phyloP scores from a whole-genome alignment of 2,113 vertebrate species.

The Salminus brasiliensis region DNA sequence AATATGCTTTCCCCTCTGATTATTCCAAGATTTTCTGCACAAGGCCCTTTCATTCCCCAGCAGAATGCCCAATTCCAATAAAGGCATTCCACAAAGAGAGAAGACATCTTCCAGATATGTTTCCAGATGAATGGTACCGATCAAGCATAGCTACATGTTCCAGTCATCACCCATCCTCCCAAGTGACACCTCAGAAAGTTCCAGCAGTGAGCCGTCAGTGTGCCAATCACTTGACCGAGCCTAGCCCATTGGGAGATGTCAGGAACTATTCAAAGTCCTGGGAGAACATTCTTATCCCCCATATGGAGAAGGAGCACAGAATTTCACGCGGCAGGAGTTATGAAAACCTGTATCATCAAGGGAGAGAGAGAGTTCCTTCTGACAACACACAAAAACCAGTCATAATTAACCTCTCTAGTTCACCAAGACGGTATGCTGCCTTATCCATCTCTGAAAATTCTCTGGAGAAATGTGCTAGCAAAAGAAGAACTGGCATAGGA shows the following conservation, averaged over 20 bases:
- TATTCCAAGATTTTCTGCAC: slow-evolving; percentile 77
- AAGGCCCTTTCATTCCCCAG: slow-evolving; percentile 79
- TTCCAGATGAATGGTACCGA: slow-evolving; percentile 84
- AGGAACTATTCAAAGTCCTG: slow-evolving; percentile 93
- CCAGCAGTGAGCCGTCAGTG: slow-evolving; percentile 80
- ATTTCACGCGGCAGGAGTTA: slow-evolving; percentile 89
- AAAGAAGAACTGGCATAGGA: slow-evolving; percentile 70
- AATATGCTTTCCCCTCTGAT: slow-evolving; percentile 71
- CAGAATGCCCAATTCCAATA: slow-evolving; percentile 77
- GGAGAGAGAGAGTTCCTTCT: slow-evolving; percentile 75
- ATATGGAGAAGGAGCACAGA: slow-evolving; percentile 77
- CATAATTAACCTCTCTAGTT: slow-evolving; percentile 94
- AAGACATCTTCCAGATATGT: slow-evolving; percentile 74
- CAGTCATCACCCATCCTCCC: slow-evolving; percentile 77
- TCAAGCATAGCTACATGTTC: slow-evolving; percentile 75
- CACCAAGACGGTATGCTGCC: slow-evolving; percentile 91
- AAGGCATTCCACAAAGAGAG: slow-evolving; percentile 76
- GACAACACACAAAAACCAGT: slow-evolving; percentile 84
- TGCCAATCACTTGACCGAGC: slow-evolving; percentile 72
- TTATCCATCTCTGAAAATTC: slow-evolving; percentile 93
- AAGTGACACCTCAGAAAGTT: slow-evolving; percentile 71
- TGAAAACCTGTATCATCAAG: slow-evolving; percentile 86
- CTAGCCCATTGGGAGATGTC: slow-evolving; percentile 79
- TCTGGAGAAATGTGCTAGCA: slow-evolving; percentile 79
- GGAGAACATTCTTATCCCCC: slow-evolving; percentile 91